Conservation (phyloP, 2,888 invertebrate species). For the Aethes cnicana region DNA sequence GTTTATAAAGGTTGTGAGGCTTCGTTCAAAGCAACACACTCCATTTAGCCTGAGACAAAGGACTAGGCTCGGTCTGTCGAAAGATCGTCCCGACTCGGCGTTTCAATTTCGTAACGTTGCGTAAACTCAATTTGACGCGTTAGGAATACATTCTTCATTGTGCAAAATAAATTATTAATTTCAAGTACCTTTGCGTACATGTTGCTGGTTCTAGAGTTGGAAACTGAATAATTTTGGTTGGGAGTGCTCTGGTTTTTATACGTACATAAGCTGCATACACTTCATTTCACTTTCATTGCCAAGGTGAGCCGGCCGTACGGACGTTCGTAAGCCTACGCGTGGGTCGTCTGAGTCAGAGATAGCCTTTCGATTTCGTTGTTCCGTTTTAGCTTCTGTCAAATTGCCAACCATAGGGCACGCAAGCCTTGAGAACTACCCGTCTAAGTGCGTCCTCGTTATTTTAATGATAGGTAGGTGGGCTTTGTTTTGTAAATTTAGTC, state of each 20-base stretch:
- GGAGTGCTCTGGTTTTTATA: slow-evolving; percentile 77
- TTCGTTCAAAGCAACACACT: slow-evolving; percentile 22
- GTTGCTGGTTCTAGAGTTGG: slow-evolving; percentile 75
- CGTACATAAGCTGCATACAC: slow-evolving; percentile 57
- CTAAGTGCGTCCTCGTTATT: slow-evolving; percentile 23
- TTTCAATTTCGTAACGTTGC: slow-evolving; percentile 21
- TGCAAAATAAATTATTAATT: slow-evolving; percentile 2
- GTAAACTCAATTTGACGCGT: slow-evolving; percentile 10
- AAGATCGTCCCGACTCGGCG: slow-evolving; percentile 7
- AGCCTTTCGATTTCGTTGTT: slow-evolving; percentile 76
- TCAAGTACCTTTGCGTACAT: slow-evolving; percentile 76
- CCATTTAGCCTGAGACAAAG: slow-evolving; percentile 28
- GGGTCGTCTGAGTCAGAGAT: slow-evolving; percentile 62
- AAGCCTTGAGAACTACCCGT: slow-evolving; percentile 49
- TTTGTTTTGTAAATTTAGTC: slow-evolving; percentile 9
- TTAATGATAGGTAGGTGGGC: slow-evolving; percentile 28
- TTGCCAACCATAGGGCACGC: slow-evolving; percentile 38
- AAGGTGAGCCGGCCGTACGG: slow-evolving; percentile 62
- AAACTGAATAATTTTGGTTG: slow-evolving; percentile 76
- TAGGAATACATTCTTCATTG: slow-evolving; percentile 9
- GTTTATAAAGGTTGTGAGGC: slow-evolving; percentile 18
- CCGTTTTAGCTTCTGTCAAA: slow-evolving; percentile 50
- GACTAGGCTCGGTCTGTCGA: slow-evolving; percentile 23
- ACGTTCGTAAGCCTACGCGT: slow-evolving; percentile 54
- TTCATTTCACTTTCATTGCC: slow-evolving; percentile 78